Base-by-base conservation (phyloP, 2,113 vertebrate species). In the Sinocyclocheilus anshuiensis region DNA sequence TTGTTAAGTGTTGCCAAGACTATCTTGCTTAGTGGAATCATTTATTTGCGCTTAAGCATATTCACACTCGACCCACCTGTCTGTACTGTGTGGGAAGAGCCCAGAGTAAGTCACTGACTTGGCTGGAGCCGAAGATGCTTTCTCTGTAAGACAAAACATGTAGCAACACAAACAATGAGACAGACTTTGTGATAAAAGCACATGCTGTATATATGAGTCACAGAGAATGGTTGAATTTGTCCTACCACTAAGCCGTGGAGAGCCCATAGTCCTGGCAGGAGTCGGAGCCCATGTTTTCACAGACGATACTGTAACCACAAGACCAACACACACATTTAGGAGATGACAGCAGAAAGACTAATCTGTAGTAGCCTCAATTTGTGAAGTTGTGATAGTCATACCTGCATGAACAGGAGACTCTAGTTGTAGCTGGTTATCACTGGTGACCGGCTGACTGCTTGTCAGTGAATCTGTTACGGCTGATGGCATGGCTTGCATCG, bases 401-500 rank as follows among this genome's bases (percentile, higher is more conserved):
- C 96, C 96, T 93, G 94, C 77, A 75, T 94, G 94, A 81, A 83
- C 48, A 0, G 92, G 89, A 65, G 93, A 90, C 91, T 97, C 96
- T 15, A 86, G 67, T 0, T 92, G 93, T 1, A 86, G 92, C 83
- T 92, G 90, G 71, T 88, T 92, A 16, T 89, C 91, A 84, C 87
- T 90, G 26, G 87, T 88, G 48, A 83, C 86, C 36, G 90, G 90
- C 53, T 94, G 93, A 87, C 89, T 36, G 13, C 80, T 36, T 42
- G 89, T 81, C 11, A 90, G 88, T 15, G 84, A 72, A 15, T 94
- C 93, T 36, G 89, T 87, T 69, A 84, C 57, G 1, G 89, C 50
- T 15, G 90, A 89, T 11, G 92, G 84, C 26, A 65, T 78, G 50
- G 92, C 88, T 24, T 90, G 89, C 0, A 92, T 87, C 0, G 91